Evolutionary conservation across 2,113 vertebrate species (phyloP).

Genomic region (Datnioides undecimradiatus): DNA sequence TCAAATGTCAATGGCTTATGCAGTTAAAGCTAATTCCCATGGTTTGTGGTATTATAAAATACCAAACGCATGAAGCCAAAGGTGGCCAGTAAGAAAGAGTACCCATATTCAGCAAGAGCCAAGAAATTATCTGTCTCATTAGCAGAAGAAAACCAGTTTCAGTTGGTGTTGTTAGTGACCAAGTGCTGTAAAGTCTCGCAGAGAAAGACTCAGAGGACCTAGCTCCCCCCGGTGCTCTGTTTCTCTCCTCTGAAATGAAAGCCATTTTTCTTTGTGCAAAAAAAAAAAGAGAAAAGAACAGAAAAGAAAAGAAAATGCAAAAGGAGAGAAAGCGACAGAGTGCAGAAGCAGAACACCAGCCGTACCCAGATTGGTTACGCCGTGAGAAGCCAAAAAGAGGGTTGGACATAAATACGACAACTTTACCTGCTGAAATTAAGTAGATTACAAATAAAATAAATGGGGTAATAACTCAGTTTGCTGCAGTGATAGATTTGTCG

Average conservation of each 20-base stretch:
- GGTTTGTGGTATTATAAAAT: constrained; percentile 69
- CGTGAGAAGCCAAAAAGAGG: constrained; percentile 59
- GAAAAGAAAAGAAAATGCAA: constrained; percentile 37
- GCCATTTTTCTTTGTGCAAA: constrained; percentile 53
- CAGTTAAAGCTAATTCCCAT: constrained; percentile 70
- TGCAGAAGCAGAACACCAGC: constrained; percentile 47
- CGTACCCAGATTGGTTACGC: constrained; percentile 52
- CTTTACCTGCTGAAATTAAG: constrained; percentile 63
- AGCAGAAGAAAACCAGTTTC: constrained; percentile 53
- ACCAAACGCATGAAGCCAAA: constrained; percentile 53
- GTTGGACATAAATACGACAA: constrained; percentile 51
- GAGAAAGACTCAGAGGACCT: not conserved
- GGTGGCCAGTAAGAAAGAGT: constrained; percentile 57
- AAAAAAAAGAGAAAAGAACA: constrained; percentile 39
- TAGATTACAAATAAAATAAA: constrained; percentile 71
- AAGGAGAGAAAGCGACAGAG: constrained; percentile 35
- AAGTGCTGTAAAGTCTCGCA: constrained; percentile 23
- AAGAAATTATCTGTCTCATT: constrained; percentile 74
- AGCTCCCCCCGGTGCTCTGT: constrained; percentile 13
- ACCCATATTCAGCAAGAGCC: constrained; percentile 54
- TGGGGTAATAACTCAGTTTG: constrained; percentile 53
- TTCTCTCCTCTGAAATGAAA: constrained; percentile 47
- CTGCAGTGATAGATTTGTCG: constrained; percentile 65
- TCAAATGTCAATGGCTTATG: constrained; percentile 63
- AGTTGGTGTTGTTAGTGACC: constrained; percentile 44